phyloP scores from a whole-genome alignment of 2,888 invertebrate genomes.

The Eledona agricola region DNA sequence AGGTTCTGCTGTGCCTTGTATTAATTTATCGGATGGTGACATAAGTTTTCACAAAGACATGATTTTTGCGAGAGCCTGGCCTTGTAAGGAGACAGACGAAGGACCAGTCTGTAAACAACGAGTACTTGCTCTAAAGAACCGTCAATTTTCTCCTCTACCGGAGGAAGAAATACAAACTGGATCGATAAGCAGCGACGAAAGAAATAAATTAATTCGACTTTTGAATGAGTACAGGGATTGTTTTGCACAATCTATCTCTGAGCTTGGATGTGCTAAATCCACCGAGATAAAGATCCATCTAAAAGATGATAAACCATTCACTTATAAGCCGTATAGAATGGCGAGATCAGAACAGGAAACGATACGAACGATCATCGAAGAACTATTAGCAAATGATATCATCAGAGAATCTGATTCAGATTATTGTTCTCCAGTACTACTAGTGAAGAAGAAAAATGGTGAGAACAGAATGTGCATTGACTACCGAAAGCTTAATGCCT shows the following conservation, averaged over 20 bases:
- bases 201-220: conserved; percentile 21
- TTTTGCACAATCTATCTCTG: conserved; percentile 30
- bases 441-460: conserved; percentile 43
- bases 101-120: no score
- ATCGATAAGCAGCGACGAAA: conserved; percentile 43
- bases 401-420: conserved; percentile 40
- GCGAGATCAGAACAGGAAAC: conserved; percentile 35
- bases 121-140: conserved; percentile 1
- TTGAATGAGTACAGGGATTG: conserved; percentile 33
- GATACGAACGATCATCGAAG: conserved; percentile 39
- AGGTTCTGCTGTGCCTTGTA: conserved; percentile 10
- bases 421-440: conserved; percentile 40
- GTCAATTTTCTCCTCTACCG: conserved; percentile 14
- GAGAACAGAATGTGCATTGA: conserved; percentile 41
- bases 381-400: conserved; percentile 34
- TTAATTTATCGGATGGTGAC: conserved; percentile 11
- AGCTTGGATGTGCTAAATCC: conserved; percentile 41
- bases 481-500: conserved; percentile 37
- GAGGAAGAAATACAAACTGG: conserved; percentile 30
- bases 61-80: conserved; percentile 32
- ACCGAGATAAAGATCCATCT: conserved; percentile 35
- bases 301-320: conserved; percentile 38
- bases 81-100: conserved; percentile 28
- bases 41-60: conserved; percentile 1
- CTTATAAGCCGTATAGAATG: conserved; percentile 43